Percentiles rank a stretch among this genome's conserved stretches.
phyloP scores from a whole-genome alignment of 2,797 vertebrate genomes.

The Rhabdomys pumilio region DNA sequence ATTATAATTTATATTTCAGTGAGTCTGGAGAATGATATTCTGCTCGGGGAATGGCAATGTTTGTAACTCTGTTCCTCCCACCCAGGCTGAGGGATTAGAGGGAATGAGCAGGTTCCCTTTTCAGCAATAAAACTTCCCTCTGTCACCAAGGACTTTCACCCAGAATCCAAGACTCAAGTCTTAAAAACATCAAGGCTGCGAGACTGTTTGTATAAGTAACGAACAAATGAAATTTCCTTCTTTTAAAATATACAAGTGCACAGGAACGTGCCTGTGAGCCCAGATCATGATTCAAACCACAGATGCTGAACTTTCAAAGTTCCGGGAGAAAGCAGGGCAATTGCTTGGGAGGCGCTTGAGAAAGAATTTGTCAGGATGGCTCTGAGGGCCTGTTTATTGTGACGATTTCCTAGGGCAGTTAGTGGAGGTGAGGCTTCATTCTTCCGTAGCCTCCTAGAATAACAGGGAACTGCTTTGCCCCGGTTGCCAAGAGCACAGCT shows the following conservation, averaged over 20 bases:
- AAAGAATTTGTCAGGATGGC: background rate
- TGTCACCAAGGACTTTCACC: background rate
- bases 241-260: slow-evolving; percentile 38
- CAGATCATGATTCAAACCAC: background rate
- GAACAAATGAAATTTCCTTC: slow-evolving; percentile 17
- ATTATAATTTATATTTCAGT: slow-evolving; percentile 5
- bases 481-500: background rate
- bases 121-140: background rate
- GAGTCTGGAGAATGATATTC: background rate
- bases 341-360: background rate
- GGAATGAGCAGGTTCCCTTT: slow-evolving; percentile 21
- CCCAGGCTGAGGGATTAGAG: background rate
- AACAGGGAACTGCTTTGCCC: background rate
- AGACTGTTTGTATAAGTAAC: slow-evolving; percentile 25
- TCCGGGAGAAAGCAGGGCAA: background rate
- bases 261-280: background rate
- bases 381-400: background rate
- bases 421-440: background rate
- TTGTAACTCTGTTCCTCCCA: background rate
- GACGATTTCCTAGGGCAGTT: background rate
- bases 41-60: background rate
- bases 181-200: background rate
- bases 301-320: background rate
- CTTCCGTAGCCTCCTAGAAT: background rate
- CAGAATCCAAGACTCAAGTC: background rate